Evolutionary conservation across 2,113 vertebrate genomes (phyloP), one percentile per base, ranked within the genome.

Genomic region (Burhinus bistriatus): DNA sequence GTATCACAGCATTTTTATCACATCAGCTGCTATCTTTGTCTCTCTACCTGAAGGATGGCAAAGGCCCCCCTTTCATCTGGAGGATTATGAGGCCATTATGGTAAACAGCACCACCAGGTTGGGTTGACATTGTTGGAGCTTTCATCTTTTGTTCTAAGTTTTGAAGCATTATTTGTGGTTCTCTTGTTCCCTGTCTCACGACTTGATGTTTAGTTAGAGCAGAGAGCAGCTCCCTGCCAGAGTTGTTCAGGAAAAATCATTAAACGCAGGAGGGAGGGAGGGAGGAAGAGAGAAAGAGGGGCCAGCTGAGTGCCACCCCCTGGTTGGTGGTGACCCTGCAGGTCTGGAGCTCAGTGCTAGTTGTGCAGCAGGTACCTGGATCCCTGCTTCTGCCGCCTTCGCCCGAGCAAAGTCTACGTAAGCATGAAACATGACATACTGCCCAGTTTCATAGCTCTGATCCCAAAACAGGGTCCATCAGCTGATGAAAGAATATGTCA

Each of bases 11-110:
- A 8, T 45, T 84, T 89, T 73, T 27, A 64, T 80, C 73, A 20
- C 59, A 11, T 26, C 57, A 21, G 36, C 68, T 52, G 15, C 73
- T 89, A 2, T 13, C 66, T 75, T 73, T 82, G 61, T 44, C 23
- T 83, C 30, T 69, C 59, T 65, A 40, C 90, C 91, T 62, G 81
- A 55, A 25, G 30, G 66, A 6, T 70, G 66, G 76, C 70, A 72
- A 32, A 84, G 52, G 61, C 49, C 18, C 72, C 55, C 29, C 76
- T 96, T 95, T 96, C 91, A 95, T 91, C 95, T 80, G 36, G 11
- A 40, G 89, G 73, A 92, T 83, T 58, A 25, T 2, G 45, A 68
- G 81, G 68, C 73, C 70, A 2, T 88, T 61, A 66, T 18, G 82
- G 70, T 36, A 70, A 89, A 26, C 15, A 14, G 71, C 89, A 93